Conservation (phyloP, 2,888 invertebrate species). For the Limulus polyphemus region DNA sequence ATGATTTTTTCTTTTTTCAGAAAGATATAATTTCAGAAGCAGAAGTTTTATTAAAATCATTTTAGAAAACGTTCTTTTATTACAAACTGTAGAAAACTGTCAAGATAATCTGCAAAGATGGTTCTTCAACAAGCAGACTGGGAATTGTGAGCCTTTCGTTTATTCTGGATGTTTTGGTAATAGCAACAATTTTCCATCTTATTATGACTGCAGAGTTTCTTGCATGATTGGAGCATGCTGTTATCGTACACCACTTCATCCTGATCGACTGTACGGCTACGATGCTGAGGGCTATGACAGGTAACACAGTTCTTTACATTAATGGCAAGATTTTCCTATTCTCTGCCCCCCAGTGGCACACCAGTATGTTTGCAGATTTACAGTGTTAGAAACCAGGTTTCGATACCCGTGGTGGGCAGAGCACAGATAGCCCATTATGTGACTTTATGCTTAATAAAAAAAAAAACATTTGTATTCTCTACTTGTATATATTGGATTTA, state of each 20-base stretch:
- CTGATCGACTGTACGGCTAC: conserved; percentile 10
- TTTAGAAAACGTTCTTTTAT: too few species aligned
- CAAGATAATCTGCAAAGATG: conserved; percentile 41
- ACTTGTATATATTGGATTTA: neutral
- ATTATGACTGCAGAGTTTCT: conserved; percentile 49
- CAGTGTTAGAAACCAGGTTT: too few species aligned
- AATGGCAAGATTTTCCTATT: too few species aligned
- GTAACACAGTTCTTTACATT: neutral
- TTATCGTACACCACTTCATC: conserved; percentile 9
- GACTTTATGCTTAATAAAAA: too few species aligned
- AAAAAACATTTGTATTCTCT: neutral
- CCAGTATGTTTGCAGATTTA: too few species aligned
- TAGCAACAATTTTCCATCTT: conserved; percentile 70
- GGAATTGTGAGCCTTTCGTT: conserved; percentile 58
- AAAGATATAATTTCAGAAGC: too few species aligned
- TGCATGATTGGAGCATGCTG: conserved; percentile 20
- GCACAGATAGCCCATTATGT: too few species aligned
- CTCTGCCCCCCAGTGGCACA: too few species aligned
- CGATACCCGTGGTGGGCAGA: too few species aligned
- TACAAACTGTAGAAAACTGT: too few species aligned
- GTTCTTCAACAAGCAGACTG: conserved; percentile 62
- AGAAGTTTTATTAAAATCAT: too few species aligned
- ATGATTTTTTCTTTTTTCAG: too few species aligned
- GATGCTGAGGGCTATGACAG: conserved; percentile 14
- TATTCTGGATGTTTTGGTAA: conserved; percentile 64